These are phyloP conservation scores for Mamestra configurata DNA, from an alignment of 1,140 invertebrate genomes.

Conservation along the genomic window DNA sequence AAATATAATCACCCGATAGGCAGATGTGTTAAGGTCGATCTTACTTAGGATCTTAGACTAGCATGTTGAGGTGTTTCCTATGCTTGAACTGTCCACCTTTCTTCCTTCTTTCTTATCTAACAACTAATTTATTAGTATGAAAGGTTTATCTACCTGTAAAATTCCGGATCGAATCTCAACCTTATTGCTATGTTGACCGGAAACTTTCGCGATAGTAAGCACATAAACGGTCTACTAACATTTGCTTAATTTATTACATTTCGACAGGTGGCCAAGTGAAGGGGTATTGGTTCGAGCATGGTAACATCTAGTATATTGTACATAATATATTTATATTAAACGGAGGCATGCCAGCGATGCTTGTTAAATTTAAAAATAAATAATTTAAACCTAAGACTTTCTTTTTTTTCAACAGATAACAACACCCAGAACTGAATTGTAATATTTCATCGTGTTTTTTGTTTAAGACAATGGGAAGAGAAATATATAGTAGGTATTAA, in stretches of 20 bases:
- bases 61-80: not conserved
- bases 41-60: too few relatives aligned
- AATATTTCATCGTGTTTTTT: conserved; percentile 24
- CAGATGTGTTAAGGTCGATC: too few relatives aligned
- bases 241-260: conserved; percentile 21
- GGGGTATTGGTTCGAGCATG: conserved; percentile 32
- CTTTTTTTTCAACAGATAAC: conserved; percentile 61
- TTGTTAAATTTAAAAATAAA: conserved; percentile 46
- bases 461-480: conserved; percentile 50
- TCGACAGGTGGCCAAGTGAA: conserved; percentile 35
- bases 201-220: not conserved
- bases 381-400: conserved; percentile 32
- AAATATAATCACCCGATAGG: too few relatives aligned
- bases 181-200: too few relatives aligned
- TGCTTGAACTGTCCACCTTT: not conserved
- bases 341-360: conserved; percentile 25
- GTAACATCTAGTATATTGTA: conserved; percentile 39
- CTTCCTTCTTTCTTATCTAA: not conserved
- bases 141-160: too few relatives aligned
- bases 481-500: conserved; percentile 79
- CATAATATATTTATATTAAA: conserved; percentile 25
- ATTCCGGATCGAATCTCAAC: too few relatives aligned
- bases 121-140: too few relatives aligned
- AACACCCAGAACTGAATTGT: conserved; percentile 64
- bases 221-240: not conserved